Conservation (phyloP, 2,113 vertebrate genomes). For the Telmatochromis brichardi region DNA sequence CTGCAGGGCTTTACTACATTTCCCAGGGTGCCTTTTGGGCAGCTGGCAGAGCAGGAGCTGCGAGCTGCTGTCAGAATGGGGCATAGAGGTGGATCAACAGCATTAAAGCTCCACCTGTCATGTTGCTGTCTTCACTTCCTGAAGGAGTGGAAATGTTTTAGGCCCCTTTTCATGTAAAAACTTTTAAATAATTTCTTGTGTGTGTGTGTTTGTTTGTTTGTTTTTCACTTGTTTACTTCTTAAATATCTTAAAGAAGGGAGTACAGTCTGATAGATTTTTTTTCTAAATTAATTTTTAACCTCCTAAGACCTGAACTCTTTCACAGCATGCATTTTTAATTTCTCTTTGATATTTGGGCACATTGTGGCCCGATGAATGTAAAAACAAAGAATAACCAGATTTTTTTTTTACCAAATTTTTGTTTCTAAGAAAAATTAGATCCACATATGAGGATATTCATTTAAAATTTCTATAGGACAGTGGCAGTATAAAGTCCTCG, state of each 20-base stretch:
- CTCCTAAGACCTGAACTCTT: background rate
- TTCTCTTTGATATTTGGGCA: background rate
- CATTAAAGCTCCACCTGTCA: background rate
- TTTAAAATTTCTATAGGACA: background rate
- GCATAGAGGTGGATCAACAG: background rate
- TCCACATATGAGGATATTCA: background rate
- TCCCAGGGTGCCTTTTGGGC: background rate
- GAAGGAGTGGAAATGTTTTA: background rate
- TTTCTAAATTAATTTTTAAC: background rate
- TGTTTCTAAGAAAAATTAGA: background rate
- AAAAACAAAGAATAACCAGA: background rate
- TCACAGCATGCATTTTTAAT: rapidly evolving
- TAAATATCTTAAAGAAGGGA: background rate
- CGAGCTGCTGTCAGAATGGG: background rate
- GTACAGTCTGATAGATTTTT: background rate
- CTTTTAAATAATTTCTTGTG: background rate
- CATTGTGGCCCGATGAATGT: rapidly evolving
- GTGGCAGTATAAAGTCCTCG: rapidly evolving
- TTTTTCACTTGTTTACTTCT: background rate
- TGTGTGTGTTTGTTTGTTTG: background rate
- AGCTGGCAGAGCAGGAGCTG: background rate
- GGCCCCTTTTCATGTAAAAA: background rate
- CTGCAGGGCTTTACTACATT: background rate
- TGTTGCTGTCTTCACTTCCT: background rate
- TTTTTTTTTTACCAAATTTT: background rate